These are phyloP conservation scores for Lumbricus terrestris DNA, from an alignment of 2,888 invertebrate genomes.

Conservation along the genomic window DNA sequence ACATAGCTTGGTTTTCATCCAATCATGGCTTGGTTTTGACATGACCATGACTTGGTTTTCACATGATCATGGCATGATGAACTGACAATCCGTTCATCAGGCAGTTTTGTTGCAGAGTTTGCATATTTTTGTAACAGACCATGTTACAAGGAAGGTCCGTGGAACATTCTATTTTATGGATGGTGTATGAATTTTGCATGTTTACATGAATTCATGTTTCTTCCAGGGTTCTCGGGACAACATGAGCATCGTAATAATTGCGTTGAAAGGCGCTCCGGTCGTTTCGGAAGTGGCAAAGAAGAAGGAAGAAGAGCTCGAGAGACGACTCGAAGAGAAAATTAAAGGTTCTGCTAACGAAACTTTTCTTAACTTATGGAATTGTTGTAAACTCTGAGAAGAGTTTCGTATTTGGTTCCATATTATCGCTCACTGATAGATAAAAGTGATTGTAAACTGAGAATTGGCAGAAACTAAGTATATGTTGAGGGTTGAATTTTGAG, in stretches of 20 bases:
- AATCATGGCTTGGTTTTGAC: too few species aligned
- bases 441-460: too few species aligned
- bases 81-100: not conserved
- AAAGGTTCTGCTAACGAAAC: conserved; percentile 27
- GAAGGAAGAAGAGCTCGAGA: conserved; percentile 66
- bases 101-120: not conserved
- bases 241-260: conserved; percentile 97
- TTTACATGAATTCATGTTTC: not conserved
- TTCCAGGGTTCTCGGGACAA: conserved; percentile 95
- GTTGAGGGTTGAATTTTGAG: too few species aligned
- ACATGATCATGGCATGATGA: too few species aligned
- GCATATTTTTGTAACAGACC: not conserved
- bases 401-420: too few species aligned
- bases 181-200: not conserved
- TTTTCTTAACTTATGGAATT: not conserved
- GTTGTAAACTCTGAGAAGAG: too few species aligned
- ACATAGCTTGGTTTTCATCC: too few species aligned
- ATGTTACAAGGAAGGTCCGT: not conserved
- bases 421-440: too few species aligned
- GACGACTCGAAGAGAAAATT: conserved; percentile 36
- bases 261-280: conserved; percentile 89
- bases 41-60: too few species aligned
- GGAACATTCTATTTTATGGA: not conserved
- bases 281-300: conserved; percentile 81
- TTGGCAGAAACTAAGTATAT: too few species aligned